Percentiles rank a stretch among this genome's conserved stretches.
Evolutionary conservation across 2,888 invertebrate genomes (phyloP).

Genomic region (Zonitis immaculata): DNA sequence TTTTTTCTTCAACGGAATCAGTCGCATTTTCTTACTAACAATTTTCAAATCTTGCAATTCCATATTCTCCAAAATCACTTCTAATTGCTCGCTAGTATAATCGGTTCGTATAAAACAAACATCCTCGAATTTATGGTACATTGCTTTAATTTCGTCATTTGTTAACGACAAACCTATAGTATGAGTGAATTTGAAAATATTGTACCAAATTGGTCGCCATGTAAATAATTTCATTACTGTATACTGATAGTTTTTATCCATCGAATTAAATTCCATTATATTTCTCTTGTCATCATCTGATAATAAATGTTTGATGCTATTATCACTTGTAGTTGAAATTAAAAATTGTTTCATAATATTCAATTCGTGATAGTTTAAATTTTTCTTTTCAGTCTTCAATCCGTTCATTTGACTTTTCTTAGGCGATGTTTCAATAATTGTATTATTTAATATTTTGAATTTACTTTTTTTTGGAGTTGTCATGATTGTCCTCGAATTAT

Average conservation of each 20-base stretch:
- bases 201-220: conserved; percentile 30
- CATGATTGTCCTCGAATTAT: not conserved
- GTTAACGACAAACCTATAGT: conserved; percentile 22
- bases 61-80: conserved; percentile 20
- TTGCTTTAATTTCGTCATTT: conserved; percentile 22
- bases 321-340: not conserved
- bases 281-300: conserved; percentile 6
- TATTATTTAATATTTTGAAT: not conserved
- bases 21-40: conserved; percentile 21
- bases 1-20: conserved; percentile 22
- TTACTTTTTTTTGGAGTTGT: not conserved
- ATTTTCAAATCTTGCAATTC: conserved; percentile 19
- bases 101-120: conserved; percentile 24
- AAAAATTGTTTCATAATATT: conserved; percentile 4
- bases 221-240: conserved; percentile 29
- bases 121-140: conserved; percentile 19
- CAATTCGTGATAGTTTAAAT: conserved; percentile 4
- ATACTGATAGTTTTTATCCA: conserved; percentile 26
- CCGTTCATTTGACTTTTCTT: not conserved
- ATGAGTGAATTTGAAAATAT: conserved; percentile 26
- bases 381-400: conserved; percentile 3
- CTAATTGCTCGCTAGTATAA: conserved; percentile 22
- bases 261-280: conserved; percentile 18
- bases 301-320: conserved; percentile 4
- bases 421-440: not conserved